These are phyloP conservation scores for Acrocephalus arundinaceus DNA, from an alignment of 2,113 vertebrate genomes.

Conservation along the genomic window DNA sequence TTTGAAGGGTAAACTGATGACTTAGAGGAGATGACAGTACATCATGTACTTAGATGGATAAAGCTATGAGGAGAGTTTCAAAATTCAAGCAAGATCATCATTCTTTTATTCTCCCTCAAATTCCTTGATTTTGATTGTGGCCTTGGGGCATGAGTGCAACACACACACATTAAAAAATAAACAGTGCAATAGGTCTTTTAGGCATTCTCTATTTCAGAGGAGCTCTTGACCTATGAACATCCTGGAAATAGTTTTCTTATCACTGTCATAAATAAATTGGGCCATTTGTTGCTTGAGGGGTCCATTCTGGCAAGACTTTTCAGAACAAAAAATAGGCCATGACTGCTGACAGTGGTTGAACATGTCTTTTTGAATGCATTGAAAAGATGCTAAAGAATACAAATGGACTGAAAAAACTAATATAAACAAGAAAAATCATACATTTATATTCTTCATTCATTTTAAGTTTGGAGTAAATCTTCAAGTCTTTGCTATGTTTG, in stretches of 20 bases:
- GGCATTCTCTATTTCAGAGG: slow-evolving; percentile 20
- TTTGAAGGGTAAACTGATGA: background rate
- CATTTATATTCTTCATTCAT: background rate
- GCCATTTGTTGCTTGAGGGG: background rate
- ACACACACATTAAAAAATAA: background rate
- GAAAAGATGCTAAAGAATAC: background rate
- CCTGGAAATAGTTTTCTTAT: slow-evolving; percentile 33
- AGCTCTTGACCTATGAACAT: slow-evolving; percentile 45
- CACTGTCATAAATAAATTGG: slow-evolving; percentile 48
- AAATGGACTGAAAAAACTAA: background rate
- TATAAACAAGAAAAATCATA: fast-evolving
- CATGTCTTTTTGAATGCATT: background rate
- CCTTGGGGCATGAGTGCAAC: background rate
- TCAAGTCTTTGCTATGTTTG: background rate
- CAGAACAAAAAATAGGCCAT: background rate
- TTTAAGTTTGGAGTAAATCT: background rate
- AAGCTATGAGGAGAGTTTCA: background rate
- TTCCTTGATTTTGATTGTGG: background rate
- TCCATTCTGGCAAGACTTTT: background rate
- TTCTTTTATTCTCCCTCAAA: background rate
- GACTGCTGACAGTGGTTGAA: background rate
- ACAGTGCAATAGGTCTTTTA: background rate
- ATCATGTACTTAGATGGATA: background rate
- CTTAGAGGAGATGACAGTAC: background rate
- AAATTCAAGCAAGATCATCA: background rate